These are phyloP conservation scores for Lota lota DNA, from an alignment of 2,113 vertebrate genomes.

Conservation along the genomic window DNA sequence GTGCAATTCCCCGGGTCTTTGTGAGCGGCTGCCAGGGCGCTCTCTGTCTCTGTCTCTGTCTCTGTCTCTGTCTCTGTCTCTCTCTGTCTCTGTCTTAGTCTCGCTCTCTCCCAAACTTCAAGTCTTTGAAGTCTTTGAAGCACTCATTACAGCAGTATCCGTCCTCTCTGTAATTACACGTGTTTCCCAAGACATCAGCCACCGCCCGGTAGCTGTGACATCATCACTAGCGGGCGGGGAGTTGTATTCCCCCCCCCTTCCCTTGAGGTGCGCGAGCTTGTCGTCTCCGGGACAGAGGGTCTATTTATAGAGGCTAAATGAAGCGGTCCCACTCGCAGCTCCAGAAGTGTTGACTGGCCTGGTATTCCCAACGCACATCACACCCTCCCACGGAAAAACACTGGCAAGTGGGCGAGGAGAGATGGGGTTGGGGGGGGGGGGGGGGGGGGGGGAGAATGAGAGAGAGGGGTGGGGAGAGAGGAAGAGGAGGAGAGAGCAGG, in stretches of 20 bases:
- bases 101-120: neutral
- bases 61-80: neutral
- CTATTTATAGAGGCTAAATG: conserved; percentile 49
- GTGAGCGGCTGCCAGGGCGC: too few relatives aligned
- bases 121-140: neutral
- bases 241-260: conserved; percentile 12
- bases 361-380: conserved; percentile 54
- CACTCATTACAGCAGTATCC: conserved; percentile 30
- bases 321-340: conserved; percentile 48
- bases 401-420: conserved; percentile 32
- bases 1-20: too few relatives aligned
- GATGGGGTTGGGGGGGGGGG: conserved; percentile 38
- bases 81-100: neutral
- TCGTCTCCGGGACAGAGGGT: conserved; percentile 41
- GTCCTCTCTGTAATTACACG: conserved; percentile 31
- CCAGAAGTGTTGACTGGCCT: conserved; percentile 61
- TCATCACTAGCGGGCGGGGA: conserved; percentile 39
- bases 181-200: conserved; percentile 6
- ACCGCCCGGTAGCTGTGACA: conserved; percentile 6
- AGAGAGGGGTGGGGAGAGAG: conserved; percentile 38
- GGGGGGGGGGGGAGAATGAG: conserved; percentile 49
- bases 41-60: too few relatives aligned
- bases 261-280: conserved; percentile 50
- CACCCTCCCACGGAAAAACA: conserved; percentile 62
- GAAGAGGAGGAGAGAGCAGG: conserved; percentile 10